Base-by-base conservation (phyloP, 2,888 invertebrate genomes). In the Amphipyra tragopoginis region DNA sequence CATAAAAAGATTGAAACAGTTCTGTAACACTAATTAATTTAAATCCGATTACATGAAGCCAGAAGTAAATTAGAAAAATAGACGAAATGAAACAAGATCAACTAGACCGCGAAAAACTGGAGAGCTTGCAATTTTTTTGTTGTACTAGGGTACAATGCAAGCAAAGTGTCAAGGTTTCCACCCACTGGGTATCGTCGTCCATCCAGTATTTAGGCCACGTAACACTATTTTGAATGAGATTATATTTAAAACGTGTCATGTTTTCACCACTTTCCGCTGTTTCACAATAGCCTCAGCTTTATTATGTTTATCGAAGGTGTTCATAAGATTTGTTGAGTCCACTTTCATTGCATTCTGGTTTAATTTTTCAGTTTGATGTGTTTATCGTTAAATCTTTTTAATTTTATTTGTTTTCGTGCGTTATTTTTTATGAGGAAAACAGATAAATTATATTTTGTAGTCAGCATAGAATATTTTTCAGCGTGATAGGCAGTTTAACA, bases 161-260 rank as follows among this genome's bases (percentile, higher is more conserved):
- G 62, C 33, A 53, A 57, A 74, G 81, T 82, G 86, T 87, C 89
- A 89, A 89, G 89, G 89, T 82, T 80, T 55, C 74, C 72, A 60
- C 77, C 77, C 80, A 77, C 80, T 67, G 42, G 38, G 58, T 66
- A 63, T 60, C 70, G 69, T 64, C 74, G 64, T 69, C 73, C 71
- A 74, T 66, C 60, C 50, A 67, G 75, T 80, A 89, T 83, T 80
- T 84, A 80, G 87, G 86, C 66, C 80, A 74, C 71, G 44, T 52
- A 73, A 65, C 79, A 86, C 83, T 86, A 83, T 87, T 88, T 86
- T 83, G 83, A 88, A 87, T 90, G 87, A 77, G 85, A 82, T 86
- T 89, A 89, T 84, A 29, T 29, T 29, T 29, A 85, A 78, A 76
- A 79, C 60, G 56, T 75, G 72, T 76, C 81, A 68, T 68, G 75